A percentile compares a stretch with the other conserved stretches of the same genome.
These are phyloP conservation scores for Iphiclides podalirius DNA, from an alignment of 2,888 invertebrate species.

Conservation along the genomic window DNA sequence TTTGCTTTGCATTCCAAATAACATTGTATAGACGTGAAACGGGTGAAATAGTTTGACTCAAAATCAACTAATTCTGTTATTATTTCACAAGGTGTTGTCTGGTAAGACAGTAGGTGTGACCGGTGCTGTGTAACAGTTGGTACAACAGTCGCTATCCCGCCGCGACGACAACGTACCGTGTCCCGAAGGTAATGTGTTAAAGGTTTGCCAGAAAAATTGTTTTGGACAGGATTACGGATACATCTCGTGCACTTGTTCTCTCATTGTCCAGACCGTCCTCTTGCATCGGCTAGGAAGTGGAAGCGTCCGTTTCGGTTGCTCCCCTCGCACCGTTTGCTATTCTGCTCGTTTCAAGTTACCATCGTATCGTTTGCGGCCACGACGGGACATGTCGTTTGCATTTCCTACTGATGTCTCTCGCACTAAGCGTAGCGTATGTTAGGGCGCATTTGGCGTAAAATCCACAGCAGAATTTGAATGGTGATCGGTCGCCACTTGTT, in stretches of 20 bases:
- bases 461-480: constrained; percentile 44
- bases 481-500: constrained; percentile 48
- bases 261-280: constrained; percentile 71
- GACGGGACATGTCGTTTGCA: constrained; percentile 59
- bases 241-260: constrained; percentile 59
- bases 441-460: constrained; percentile 73
- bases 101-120: constrained; percentile 78
- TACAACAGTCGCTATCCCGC: constrained; percentile 63
- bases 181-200: constrained; percentile 73
- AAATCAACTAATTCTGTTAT: constrained; percentile 79
- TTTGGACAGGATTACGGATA: constrained; percentile 63
- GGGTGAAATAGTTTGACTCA: constrained; percentile 69
- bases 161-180: constrained; percentile 53
- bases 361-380: constrained; percentile 12
- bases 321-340: not conserved
- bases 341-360: not conserved
- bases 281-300: constrained; percentile 73
- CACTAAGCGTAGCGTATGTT: constrained; percentile 70
- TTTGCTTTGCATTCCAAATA: constrained; percentile 54
- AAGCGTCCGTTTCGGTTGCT: constrained; percentile 46
- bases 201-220: constrained; percentile 65
- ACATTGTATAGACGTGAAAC: constrained; percentile 48
- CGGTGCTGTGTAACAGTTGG: constrained; percentile 72
- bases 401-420: constrained; percentile 75
- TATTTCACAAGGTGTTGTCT: constrained; percentile 80